Percentiles rank a stretch among this genome's conserved stretches.
These are phyloP conservation scores for Osmerus mordax DNA, from an alignment of 2,113 vertebrate genomes.

Conservation along the genomic window DNA sequence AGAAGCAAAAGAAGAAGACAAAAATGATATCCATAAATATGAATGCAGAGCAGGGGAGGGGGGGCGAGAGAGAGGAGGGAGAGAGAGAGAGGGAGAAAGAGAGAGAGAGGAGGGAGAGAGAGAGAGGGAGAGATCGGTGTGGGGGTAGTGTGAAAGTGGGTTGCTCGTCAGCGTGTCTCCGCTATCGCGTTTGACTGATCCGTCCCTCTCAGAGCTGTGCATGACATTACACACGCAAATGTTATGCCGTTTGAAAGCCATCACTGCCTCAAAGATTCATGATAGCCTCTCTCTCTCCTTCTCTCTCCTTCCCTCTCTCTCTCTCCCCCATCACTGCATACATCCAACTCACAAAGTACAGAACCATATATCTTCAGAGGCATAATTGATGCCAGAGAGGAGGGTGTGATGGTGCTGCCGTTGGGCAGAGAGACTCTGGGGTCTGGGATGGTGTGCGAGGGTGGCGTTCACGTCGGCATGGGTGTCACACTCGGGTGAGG, in stretches of 20 bases:
- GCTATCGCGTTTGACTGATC: conserved; percentile 43
- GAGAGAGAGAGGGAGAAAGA: conserved; percentile 10
- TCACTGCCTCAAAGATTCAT: conserved; percentile 47
- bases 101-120: conserved; percentile 36
- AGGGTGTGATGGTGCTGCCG: conserved; percentile 8
- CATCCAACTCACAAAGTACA: conserved; percentile 3
- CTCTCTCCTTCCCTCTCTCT: neutral
- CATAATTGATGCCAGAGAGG: conserved; percentile 15
- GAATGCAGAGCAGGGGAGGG: neutral
- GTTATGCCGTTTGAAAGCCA: conserved; percentile 41
- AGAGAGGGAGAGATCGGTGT: neutral
- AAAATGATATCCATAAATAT: too few relatives aligned
- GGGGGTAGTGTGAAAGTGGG: conserved; percentile 24
- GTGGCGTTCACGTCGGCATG: too few relatives aligned
- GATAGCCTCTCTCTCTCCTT: neutral
- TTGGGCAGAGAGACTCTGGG: conserved; percentile 19
- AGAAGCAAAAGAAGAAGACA: neutral
- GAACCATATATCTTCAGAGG: conserved; percentile 17
- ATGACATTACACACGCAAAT: conserved; percentile 50
- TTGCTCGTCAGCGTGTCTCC: conserved; percentile 29
- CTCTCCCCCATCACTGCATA: conserved; percentile 9
- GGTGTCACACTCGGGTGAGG: conserved; percentile 3
- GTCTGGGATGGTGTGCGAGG: too few relatives aligned
- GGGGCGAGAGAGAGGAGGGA: conserved; percentile 28
- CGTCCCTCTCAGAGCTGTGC: conserved; percentile 31